Evolutionary conservation across 2,888 invertebrate species (phyloP), one percentile per base, ranked within the genome.

Genomic region (Ectemnius cavifrons): DNA sequence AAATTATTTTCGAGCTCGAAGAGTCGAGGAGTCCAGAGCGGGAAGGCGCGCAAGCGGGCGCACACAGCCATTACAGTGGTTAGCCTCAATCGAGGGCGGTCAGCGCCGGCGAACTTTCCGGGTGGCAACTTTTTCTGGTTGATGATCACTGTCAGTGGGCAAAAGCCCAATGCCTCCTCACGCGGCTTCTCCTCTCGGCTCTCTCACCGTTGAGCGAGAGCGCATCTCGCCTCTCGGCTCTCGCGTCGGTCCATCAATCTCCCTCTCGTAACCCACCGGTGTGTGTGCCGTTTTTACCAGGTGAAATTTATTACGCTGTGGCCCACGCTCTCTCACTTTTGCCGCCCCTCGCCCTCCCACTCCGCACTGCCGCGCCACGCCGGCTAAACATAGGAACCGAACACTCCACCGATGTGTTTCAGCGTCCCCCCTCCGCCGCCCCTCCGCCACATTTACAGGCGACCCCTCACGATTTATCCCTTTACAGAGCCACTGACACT

Each of bases 161-260:
- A 83, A 87, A 85, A 84, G 87, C 81, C 84, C 86, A 84, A 37
- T 37, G 37, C 37, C 23, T 37, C 37, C 37, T 37, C 85, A 86
- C 86, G 83, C 85, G 66, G 63, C 69, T 72, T 83, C 80, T 78
- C 80, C 80, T 78, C 86, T 86, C 87, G 87, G 86, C 85, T 6
- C 85, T 87, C 84, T 37, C 37, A 11, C 37, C 37, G 37, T 37
- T 8, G 37, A 37, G 37, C 37, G 37, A 37, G 8, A 37, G 37
- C 11, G 37, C 37, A 11, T 37, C 37, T 37, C 37, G 37, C 37
- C 37, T 37, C 37, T 37, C 37, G 37, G 37, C 37, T 37, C 83
- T 14, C 52, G 86, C 85, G 86, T 86, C 81, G 84, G 79, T 88
- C 85, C 88, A 87, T 87, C 87, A 88, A 87, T 87, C 87, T 88